Conservation (phyloP, 1,140 invertebrate genomes). For the Mactra quadrangularis region DNA sequence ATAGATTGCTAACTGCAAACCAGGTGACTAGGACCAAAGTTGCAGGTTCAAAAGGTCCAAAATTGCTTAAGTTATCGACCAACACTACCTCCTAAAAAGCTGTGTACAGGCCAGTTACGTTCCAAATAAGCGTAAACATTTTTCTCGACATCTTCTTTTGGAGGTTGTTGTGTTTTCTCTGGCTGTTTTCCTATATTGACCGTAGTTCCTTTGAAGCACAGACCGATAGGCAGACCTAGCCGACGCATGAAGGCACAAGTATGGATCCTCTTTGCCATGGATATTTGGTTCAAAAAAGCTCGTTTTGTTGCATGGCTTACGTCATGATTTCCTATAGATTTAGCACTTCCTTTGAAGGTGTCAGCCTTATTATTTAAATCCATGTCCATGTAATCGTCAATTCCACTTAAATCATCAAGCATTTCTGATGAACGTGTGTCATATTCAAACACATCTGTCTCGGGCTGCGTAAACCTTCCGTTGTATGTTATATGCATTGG, state of each 20-base stretch:
- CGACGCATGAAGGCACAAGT: conserved; percentile 51
- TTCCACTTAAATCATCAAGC: no score
- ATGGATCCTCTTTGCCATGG: conserved; percentile 28
- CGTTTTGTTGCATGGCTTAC: neutral
- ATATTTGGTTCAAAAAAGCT: no score
- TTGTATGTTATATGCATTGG: no score
- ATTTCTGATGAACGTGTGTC: no score
- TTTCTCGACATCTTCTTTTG: neutral
- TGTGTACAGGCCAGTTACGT: conserved; percentile 30
- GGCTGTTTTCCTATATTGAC: neutral
- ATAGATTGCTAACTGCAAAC: no score
- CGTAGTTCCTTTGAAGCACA: conserved; percentile 12
- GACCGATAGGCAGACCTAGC: conserved; percentile 37
- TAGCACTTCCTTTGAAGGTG: neutral
- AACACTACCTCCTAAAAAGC: conserved; percentile 26
- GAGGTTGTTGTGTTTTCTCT: neutral
- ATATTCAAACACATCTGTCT: no score
- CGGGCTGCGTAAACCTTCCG: no score
- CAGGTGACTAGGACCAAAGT: no score
- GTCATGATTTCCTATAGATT: neutral
- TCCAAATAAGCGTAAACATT: conserved; percentile 34
- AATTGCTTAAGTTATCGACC: no score
- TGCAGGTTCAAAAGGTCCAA: no score
- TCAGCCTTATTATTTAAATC: no score
- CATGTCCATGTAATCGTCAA: no score